These are phyloP conservation scores for Diaprepes abbreviatus DNA, from an alignment of 2,888 invertebrate species.

Conservation along the genomic window DNA sequence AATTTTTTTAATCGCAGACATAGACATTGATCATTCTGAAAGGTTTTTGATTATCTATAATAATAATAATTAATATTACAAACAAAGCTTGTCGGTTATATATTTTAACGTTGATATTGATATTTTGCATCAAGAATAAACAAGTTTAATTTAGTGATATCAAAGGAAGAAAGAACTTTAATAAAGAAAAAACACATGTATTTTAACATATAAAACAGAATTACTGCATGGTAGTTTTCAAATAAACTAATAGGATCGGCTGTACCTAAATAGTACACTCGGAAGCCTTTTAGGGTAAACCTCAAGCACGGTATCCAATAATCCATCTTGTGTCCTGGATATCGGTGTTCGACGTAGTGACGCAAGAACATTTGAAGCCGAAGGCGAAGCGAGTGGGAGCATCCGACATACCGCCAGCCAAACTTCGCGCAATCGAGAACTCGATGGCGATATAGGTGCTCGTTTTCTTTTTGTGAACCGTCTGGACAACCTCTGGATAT, in stretches of 20 bases:
- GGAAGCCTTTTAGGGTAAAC: slow-evolving; percentile 5
- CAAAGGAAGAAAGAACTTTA: no score
- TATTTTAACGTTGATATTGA: no score
- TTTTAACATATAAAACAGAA: no score
- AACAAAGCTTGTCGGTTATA: no score
- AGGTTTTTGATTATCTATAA: no score
- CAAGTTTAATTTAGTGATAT: no score
- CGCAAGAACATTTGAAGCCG: slow-evolving; percentile 57
- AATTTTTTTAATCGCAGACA: no score
- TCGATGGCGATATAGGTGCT: slow-evolving; percentile 58
- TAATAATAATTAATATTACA: no score
- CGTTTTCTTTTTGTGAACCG: slow-evolving; percentile 44
- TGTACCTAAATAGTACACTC: background rate
- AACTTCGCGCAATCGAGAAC: slow-evolving; percentile 57
- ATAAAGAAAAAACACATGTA: no score
- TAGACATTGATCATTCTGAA: no score
- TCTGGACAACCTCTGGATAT: slow-evolving; percentile 38
- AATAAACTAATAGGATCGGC: background rate
- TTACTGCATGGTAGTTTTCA: no score
- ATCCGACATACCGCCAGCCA: slow-evolving; percentile 47
- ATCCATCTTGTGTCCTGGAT: slow-evolving; percentile 46
- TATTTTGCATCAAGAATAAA: no score
- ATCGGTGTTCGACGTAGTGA: slow-evolving; percentile 53
- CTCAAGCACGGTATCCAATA: slow-evolving; percentile 29
- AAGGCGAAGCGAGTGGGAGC: slow-evolving; percentile 54